Evolutionary conservation across 2,113 vertebrate species (phyloP).

Genomic region (Anolis sagrei): DNA sequence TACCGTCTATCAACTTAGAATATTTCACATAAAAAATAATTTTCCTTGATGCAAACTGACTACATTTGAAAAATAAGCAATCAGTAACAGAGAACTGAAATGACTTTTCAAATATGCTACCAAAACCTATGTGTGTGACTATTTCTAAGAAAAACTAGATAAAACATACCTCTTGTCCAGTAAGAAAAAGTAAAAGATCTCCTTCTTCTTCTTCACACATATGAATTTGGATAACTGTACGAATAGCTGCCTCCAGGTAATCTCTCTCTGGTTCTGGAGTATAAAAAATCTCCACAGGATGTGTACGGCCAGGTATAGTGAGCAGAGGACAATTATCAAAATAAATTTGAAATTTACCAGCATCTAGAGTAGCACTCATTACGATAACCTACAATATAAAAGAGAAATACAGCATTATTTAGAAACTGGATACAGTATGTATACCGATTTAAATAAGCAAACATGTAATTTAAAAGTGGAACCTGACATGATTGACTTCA

Average conservation of each 20-base stretch:
- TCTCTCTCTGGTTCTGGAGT: slow-evolving; percentile 95
- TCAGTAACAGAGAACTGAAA: neutral
- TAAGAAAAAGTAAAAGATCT: slow-evolving; percentile 93
- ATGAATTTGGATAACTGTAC: slow-evolving; percentile 96
- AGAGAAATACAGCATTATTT: neutral
- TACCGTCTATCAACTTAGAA: neutral
- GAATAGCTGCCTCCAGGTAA: slow-evolving; percentile 95
- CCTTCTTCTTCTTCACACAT: slow-evolving; percentile 97
- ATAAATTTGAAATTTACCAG: slow-evolving; percentile 98
- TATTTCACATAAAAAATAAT: neutral
- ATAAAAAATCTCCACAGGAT: slow-evolving; percentile 98
- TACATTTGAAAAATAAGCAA: neutral
- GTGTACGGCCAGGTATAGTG: slow-evolving; percentile 94
- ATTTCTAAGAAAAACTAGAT: neutral
- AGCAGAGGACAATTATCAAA: slow-evolving; percentile 95
- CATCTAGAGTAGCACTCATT: slow-evolving; percentile 96
- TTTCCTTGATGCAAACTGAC: neutral
- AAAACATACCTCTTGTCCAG: slow-evolving; percentile 91
- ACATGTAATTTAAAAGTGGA: neutral
- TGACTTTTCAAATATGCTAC: neutral
- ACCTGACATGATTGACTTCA: neutral
- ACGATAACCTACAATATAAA: slow-evolving; percentile 86
- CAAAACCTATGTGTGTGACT: neutral
- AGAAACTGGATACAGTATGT: neutral
- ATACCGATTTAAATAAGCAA: accelerated